These are phyloP conservation scores for Diadromus collaris DNA, from an alignment of 2,888 invertebrate species.

Conservation along the genomic window DNA sequence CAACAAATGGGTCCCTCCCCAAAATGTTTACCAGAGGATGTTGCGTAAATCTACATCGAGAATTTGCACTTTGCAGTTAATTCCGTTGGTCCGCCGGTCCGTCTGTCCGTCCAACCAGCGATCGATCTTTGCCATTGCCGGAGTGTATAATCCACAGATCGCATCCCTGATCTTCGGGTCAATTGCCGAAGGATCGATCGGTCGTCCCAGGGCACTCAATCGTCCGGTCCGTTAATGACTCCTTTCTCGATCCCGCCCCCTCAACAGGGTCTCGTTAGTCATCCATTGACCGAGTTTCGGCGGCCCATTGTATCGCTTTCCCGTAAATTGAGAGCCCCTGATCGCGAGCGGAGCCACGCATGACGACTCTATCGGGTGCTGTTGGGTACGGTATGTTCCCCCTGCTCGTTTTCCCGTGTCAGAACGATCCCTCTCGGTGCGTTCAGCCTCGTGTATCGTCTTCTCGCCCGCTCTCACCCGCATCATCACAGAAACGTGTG, in stretches of 20 bases:
- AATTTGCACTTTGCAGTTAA: background rate
- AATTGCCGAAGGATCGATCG: constrained; percentile 27
- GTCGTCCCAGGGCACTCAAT: constrained; percentile 30
- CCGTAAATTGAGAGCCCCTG: constrained; percentile 69
- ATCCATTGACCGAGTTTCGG: constrained; percentile 49
- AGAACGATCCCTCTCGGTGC: background rate
- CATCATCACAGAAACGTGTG: constrained; percentile 13
- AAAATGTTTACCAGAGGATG: too few species aligned
- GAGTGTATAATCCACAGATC: too few species aligned
- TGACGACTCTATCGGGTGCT: constrained; percentile 73
- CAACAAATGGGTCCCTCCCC: too few species aligned
- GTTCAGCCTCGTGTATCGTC: background rate
- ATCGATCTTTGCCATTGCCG: constrained; percentile 35
- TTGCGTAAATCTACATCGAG: too few species aligned
- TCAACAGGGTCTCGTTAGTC: constrained; percentile 34
- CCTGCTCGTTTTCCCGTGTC: constrained; percentile 4
- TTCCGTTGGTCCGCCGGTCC: background rate
- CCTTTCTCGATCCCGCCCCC: constrained; percentile 20
- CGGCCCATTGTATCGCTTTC: constrained; percentile 18
- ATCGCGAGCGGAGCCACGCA: constrained; percentile 67
- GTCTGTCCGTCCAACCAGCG: background rate
- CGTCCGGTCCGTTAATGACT: constrained; percentile 25
- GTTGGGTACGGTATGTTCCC: constrained; percentile 21
- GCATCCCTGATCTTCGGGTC: background rate
- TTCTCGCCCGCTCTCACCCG: constrained; percentile 10